Conservation (phyloP, 30 jellyfish, hydroid and myxozoan species). For the Clytia hemisphaerica region DNA sequence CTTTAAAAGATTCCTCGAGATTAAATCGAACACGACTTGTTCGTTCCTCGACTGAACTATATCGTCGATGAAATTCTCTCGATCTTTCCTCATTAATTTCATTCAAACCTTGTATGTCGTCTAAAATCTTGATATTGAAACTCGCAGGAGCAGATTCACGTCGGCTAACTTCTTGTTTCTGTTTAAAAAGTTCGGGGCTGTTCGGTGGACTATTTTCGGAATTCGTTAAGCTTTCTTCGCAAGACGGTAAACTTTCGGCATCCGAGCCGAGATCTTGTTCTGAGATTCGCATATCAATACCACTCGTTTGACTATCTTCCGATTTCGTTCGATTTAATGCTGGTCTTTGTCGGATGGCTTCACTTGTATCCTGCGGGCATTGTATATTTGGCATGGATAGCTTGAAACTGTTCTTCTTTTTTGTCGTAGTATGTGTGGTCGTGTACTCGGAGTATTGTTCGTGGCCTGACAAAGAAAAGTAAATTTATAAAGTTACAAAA, state of each 20-base stretch:
- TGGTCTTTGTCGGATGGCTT: no score
- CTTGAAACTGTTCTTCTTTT: no score
- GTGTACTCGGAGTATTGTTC: no score
- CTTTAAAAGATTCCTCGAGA: conserved; percentile 15
- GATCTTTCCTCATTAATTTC: background rate
- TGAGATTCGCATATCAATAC: conserved; percentile 6
- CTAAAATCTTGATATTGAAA: background rate
- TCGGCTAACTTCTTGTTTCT: background rate
- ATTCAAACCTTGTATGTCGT: background rate
- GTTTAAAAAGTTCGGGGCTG: background rate
- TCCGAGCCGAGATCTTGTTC: conserved; percentile 20
- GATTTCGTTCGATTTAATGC: no score
- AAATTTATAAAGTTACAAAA: no score
- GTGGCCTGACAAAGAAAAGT: no score
- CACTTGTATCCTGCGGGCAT: no score
- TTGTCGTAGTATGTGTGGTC: no score
- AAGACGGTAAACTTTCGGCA: conserved; percentile 15
- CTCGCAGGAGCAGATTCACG: conserved; percentile 7
- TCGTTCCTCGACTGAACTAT: conserved; percentile 18
- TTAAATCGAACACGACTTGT: background rate
- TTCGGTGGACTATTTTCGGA: conserved; percentile 18
- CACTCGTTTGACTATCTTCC: no score
- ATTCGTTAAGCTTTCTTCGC: conserved; percentile 9
- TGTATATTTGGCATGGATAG: no score
- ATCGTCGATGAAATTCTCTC: background rate